Conservation (phyloP, 2,888 invertebrate species). For the Panopea generosa region DNA sequence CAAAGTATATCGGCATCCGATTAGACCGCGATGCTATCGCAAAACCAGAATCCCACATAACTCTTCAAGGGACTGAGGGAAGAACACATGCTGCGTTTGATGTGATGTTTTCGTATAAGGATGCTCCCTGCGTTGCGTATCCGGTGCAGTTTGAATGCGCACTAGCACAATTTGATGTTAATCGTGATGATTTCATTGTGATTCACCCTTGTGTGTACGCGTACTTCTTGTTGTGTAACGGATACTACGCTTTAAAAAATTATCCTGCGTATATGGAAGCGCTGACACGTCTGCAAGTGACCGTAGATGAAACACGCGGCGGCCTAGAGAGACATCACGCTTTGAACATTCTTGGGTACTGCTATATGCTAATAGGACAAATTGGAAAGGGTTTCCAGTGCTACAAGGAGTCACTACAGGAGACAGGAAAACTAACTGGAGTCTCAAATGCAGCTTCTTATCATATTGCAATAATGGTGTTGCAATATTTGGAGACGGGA, state of each 20-base stretch:
- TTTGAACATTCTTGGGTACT: constrained; percentile 19
- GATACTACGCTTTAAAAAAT: too few species aligned
- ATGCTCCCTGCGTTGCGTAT: constrained; percentile 21
- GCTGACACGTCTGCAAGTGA: constrained; percentile 4
- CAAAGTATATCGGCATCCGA: neutral
- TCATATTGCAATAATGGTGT: too few species aligned
- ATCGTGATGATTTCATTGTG: constrained; percentile 3
- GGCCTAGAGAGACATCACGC: constrained; percentile 10
- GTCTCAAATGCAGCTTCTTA: too few species aligned
- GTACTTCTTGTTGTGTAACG: constrained; percentile 6
- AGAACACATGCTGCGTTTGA: constrained; percentile 10
- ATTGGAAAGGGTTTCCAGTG: constrained; percentile 12
- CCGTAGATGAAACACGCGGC: constrained; percentile 5
- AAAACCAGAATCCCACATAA: neutral
- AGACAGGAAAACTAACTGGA: too few species aligned
- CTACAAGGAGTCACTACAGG: too few species aligned
- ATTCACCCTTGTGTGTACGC: constrained; percentile 32
- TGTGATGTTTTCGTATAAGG: constrained; percentile 14
- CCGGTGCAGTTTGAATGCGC: constrained; percentile 31
- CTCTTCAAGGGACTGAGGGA: constrained; percentile 1
- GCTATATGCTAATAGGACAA: constrained; percentile 15
- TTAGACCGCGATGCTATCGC: too few species aligned
- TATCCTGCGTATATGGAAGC: neutral
- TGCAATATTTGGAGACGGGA: too few species aligned
- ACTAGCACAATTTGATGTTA: constrained; percentile 2